Base-by-base conservation (phyloP, 2,888 invertebrate species). In the Lottia gigantea region DNA sequence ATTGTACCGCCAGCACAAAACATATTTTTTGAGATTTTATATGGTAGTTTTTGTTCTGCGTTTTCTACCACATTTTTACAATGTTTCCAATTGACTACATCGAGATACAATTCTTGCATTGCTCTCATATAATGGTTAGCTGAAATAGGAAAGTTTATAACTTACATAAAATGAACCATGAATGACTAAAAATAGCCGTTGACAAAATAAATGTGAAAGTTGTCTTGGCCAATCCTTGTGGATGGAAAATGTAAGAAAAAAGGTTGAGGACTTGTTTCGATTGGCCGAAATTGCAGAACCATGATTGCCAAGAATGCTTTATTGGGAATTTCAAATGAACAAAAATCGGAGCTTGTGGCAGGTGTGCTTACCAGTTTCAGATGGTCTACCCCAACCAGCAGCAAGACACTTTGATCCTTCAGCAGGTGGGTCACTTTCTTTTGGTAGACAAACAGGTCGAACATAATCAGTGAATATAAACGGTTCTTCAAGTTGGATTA, bases 1-100 rank as follows among this genome's bases (percentile, higher is more conserved):
- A 76, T 66, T 0, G 78, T 76, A 4, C 85, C 85, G 0, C 84
- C 84, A 25, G 85, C 85, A 74, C 85, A 85, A 67, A 83, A 81
- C 82, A 84, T 83, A 65, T 80, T 79, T 8, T 75, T 62, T 14
- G 79, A 81, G 1, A 84, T 77, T 62, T 77, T 75, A 73, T 80
- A 83, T 8, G 80, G 79, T 1, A 78, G 74, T 26, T 71, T 75
- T 4, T 73, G 72, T 12, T 77, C 74, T 2, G 82, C 76, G 2
- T 68, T 70, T 19, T 73, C 70, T 3, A 83, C 79, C 0, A 79
- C 78, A 8, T 66, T 67, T 45, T 76, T 73, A 67, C 84, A 84
- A 1, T 68, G 65, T 14, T 75, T 66, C 73, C 79, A 78, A 64
- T 78, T 74, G 16, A 80, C 80, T 1, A 85, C 75, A 62, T 83